These are phyloP conservation scores for Rhysida immarginata DNA, from an alignment of 1,140 invertebrate species.

Conservation along the genomic window DNA sequence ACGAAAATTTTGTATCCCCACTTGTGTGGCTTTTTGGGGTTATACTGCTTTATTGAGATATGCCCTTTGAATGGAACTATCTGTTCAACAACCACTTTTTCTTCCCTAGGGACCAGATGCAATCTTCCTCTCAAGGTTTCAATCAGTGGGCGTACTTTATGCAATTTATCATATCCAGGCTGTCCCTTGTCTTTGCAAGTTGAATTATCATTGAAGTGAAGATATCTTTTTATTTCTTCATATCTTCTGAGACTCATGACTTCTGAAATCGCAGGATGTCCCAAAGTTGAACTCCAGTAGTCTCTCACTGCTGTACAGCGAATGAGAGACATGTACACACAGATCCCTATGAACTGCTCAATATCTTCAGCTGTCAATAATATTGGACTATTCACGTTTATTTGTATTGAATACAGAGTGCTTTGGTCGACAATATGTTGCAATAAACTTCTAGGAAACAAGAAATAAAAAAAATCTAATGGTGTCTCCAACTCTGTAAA, in stretches of 20 bases:
- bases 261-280: neutral
- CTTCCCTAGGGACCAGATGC: neutral
- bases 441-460: neutral
- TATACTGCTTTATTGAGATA: too few relatives aligned
- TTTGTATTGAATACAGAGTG: neutral
- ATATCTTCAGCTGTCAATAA: neutral
- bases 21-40: too few relatives aligned
- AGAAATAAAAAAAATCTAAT: neutral
- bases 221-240: too few relatives aligned
- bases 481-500: neutral
- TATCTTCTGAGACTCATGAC: neutral
- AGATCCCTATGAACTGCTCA: neutral
- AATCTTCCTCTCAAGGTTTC: neutral
- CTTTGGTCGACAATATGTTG: neutral
- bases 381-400: neutral
- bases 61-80: slow-evolving; percentile 15
- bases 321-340: neutral
- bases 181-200: neutral
- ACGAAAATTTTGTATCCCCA: too few relatives aligned
- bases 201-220: neutral
- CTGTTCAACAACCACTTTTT: slow-evolving; percentile 13
- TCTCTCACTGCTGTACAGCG: neutral
- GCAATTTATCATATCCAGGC: neutral
- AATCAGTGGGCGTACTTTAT: neutral
- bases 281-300: neutral